Percentiles rank a stretch among this genome's conserved stretches.
phyloP scores from a whole-genome alignment of 2,888 invertebrate species.

The Phaedon cochleariae region DNA sequence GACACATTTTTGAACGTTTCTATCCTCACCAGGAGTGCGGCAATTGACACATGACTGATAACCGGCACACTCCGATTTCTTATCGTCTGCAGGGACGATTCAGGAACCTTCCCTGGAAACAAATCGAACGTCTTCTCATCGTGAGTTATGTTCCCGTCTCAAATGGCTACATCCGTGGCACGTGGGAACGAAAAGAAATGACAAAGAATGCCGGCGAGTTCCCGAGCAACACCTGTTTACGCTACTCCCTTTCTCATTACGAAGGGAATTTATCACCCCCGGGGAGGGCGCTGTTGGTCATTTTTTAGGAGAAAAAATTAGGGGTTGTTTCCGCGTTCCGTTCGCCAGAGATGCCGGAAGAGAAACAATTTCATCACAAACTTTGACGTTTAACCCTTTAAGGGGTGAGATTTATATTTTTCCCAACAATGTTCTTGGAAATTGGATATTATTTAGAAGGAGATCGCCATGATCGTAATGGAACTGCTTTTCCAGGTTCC shows the following conservation, averaged over 20 bases:
- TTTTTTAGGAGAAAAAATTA: neutral
- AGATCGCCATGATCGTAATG: no score
- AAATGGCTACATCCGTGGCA: constrained; percentile 4
- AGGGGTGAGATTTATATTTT: no score
- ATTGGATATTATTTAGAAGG: no score
- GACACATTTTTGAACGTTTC: no score
- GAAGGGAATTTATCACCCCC: constrained; percentile 20
- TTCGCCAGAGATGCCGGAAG: no score
- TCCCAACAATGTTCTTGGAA: no score
- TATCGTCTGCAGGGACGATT: neutral
- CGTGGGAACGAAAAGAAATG: constrained; percentile 20
- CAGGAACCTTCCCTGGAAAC: neutral
- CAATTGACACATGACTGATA: neutral
- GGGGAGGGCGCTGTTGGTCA: neutral
- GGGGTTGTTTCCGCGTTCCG: neutral
- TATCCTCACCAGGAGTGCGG: no score
- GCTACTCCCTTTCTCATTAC: constrained; percentile 26
- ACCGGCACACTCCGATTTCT: neutral
- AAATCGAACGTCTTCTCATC: constrained; percentile 8
- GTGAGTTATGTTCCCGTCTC: constrained; percentile 12
- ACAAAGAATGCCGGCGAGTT: constrained; percentile 26
- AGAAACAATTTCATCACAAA: no score
- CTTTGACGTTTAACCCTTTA: no score
- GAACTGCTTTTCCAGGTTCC: no score
- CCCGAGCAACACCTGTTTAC: constrained; percentile 32